These are phyloP conservation scores for Enoplosus armatus DNA, from an alignment of 2,797 vertebrate species.

Conservation along the genomic window DNA sequence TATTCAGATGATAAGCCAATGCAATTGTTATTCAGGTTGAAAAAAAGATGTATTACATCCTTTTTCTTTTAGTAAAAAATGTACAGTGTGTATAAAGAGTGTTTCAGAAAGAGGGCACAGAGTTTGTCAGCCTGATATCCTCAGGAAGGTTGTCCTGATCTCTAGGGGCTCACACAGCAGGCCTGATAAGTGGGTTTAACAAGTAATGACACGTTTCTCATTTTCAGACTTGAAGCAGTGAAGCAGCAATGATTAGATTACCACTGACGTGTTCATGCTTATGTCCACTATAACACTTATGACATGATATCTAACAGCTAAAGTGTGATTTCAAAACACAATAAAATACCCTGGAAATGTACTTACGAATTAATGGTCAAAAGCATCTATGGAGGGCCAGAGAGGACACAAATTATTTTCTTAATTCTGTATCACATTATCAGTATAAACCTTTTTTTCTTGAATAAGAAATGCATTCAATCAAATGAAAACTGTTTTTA, in stretches of 20 bases:
- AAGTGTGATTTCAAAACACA: slow-evolving; percentile 21
- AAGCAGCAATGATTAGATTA: slow-evolving; percentile 56
- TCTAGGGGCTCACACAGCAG: slow-evolving; percentile 40
- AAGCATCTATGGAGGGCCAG: background rate
- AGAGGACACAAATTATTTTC: background rate
- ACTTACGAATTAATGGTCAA: background rate
- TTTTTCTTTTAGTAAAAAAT: background rate
- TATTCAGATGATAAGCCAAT: background rate
- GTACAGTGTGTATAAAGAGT: slow-evolving; percentile 1
- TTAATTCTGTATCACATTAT: background rate
- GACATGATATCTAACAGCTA: slow-evolving; percentile 23
- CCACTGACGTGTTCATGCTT: slow-evolving; percentile 36
- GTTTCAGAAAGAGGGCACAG: slow-evolving; percentile 36
- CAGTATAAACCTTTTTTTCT: background rate
- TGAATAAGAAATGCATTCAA: background rate
- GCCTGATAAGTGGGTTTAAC: slow-evolving; percentile 67
- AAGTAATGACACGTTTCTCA: slow-evolving; percentile 74
- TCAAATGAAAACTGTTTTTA: background rate
- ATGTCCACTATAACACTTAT: slow-evolving; percentile 11
- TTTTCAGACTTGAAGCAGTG: slow-evolving; percentile 61
- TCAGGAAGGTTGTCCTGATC: slow-evolving; percentile 56
- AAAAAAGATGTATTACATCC: slow-evolving; percentile 1
- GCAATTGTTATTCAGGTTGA: background rate
- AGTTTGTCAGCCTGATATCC: slow-evolving; percentile 43
- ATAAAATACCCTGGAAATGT: slow-evolving; percentile 5